Evolutionary conservation across 2,797 vertebrate genomes (phyloP).

Genomic region (Cygnus olor): DNA sequence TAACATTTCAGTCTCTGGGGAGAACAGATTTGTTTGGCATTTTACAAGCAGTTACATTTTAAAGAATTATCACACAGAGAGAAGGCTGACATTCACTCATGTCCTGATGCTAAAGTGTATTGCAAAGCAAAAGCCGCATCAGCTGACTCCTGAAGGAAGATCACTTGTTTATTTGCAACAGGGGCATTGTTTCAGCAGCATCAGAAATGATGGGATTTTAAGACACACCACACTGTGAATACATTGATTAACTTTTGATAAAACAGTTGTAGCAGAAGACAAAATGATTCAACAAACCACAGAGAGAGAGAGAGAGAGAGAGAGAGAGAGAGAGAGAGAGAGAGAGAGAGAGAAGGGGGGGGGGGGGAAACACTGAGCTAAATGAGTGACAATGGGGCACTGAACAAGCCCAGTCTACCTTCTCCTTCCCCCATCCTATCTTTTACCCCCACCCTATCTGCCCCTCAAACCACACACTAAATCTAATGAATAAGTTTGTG

Average conservation of each 20-base stretch:
- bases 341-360: neutral
- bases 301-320: neutral
- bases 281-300: conserved; percentile 15
- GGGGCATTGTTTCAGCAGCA: neutral
- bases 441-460: fast-evolving
- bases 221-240: conserved; percentile 1
- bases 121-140: conserved; percentile 28
- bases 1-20: neutral
- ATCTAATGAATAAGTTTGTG: neutral
- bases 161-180: conserved; percentile 41
- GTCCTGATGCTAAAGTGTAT: neutral
- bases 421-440: neutral
- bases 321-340: neutral
- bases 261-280: neutral
- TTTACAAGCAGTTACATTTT: conserved; percentile 22
- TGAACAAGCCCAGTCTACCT: neutral
- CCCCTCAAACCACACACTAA: neutral
- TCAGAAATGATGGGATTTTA: conserved; percentile 38
- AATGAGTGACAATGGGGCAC: neutral
- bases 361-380: neutral
- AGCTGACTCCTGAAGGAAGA: neutral
- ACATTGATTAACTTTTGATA: conserved; percentile 33
- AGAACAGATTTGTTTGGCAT: neutral
- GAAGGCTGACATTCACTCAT: neutral
- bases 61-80: neutral